A percentile compares a stretch with the other conserved stretches of the same genome.
phyloP scores from a whole-genome alignment of 2,888 invertebrate genomes.

The Sepioteuthis lessoniana region DNA sequence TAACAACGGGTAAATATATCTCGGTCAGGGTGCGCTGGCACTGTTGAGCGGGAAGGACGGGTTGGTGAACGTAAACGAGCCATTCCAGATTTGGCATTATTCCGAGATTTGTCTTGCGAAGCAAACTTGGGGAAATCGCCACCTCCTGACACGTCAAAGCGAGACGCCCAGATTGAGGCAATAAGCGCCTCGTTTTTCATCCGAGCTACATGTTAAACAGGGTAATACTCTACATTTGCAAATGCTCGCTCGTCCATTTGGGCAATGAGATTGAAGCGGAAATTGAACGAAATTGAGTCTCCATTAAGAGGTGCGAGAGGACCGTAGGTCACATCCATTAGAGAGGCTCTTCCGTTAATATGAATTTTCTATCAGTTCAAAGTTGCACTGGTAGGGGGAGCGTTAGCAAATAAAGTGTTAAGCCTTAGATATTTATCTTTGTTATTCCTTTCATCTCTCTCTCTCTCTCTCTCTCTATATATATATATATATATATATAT shows the following conservation, averaged over 20 bases:
- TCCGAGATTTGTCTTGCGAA: slow-evolving; percentile 38
- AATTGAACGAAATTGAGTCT: not conserved
- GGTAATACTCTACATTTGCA: not conserved
- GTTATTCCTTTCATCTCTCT: not conserved
- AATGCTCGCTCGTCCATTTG: slow-evolving; percentile 25
- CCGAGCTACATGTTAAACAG: not conserved
- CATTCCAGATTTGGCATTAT: not conserved
- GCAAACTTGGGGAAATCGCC: not conserved
- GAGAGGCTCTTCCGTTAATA: not conserved
- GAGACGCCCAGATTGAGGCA: not conserved
- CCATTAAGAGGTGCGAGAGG: not conserved
- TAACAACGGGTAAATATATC: not conserved
- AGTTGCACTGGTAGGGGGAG: not conserved
- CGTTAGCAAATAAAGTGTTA: not conserved
- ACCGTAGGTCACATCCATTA: not conserved
- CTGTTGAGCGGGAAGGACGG: not conserved
- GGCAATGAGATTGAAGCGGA: not conserved
- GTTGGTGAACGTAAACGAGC: not conserved
- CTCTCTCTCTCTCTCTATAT: not conserved
- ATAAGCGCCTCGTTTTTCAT: slow-evolving; percentile 44
- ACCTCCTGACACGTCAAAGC: slow-evolving; percentile 36
- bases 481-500: not conserved
- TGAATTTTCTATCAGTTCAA: not conserved
- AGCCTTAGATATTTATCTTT: not conserved
- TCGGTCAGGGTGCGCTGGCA: not conserved